These are phyloP conservation scores for Lordiphosa stackelbergi DNA, from an alignment of 1,140 invertebrate species.

Conservation along the genomic window DNA sequence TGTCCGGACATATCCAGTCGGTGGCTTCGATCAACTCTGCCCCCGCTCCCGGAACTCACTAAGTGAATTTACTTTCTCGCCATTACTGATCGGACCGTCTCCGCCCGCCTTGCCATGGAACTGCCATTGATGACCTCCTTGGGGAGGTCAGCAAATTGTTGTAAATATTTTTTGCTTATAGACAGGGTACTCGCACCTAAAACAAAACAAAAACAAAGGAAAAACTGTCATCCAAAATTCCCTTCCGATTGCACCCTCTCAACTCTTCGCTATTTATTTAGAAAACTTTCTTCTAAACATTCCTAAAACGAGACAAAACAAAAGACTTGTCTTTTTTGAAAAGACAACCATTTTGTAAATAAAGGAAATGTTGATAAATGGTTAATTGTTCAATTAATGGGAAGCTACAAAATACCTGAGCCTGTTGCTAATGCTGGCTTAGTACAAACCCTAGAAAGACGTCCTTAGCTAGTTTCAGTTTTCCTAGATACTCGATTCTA, in stretches of 20 bases:
- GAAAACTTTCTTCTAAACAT: constrained; percentile 23
- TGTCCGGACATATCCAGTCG: constrained; percentile 76
- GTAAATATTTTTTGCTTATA: constrained; percentile 55
- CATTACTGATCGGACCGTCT: constrained; percentile 20
- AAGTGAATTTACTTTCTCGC: constrained; percentile 28
- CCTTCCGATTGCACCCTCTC: constrained; percentile 30
- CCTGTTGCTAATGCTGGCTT: no score
- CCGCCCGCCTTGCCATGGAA: constrained; percentile 27
- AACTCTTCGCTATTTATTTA: constrained; percentile 37
- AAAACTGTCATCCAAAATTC: constrained; percentile 42
- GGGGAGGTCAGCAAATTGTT: constrained; percentile 18
- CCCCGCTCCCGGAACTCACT: constrained; percentile 78
- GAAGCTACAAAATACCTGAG: no score
- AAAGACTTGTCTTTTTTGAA: neutral
- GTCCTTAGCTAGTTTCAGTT: no score
- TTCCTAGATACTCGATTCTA: no score
- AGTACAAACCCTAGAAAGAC: no score
- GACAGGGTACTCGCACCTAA: constrained; percentile 65
- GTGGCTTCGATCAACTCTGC: constrained; percentile 77
- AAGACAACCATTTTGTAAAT: neutral
- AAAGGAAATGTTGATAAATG: no score
- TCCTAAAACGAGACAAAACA: constrained; percentile 12
- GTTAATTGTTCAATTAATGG: no score
- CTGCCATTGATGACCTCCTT: constrained; percentile 36
- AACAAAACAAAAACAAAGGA: no score